Conservation (phyloP, 2,797 vertebrate genomes). For the Perodicticus potto region DNA sequence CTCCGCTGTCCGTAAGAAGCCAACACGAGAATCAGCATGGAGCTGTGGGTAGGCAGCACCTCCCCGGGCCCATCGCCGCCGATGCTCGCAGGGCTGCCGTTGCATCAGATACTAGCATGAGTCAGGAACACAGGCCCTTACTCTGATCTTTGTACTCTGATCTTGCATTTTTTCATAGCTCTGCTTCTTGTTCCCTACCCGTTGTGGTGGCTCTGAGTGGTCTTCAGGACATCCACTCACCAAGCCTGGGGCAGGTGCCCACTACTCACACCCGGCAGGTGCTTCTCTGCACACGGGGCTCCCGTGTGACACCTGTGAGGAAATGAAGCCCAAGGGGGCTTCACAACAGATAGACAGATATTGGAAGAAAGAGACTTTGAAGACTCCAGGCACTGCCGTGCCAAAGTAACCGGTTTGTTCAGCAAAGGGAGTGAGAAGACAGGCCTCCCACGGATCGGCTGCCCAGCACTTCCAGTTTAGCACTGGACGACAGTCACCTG, state of each 20-base stretch:
- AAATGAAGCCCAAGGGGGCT: rapidly evolving
- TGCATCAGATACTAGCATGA: rapidly evolving
- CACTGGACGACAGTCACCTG: rapidly evolving
- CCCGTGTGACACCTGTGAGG: not conserved
- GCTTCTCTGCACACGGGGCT: not conserved
- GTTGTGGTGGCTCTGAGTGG: not conserved
- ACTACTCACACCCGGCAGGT: rapidly evolving
- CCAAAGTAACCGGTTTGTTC: not conserved
- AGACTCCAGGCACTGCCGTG: not conserved
- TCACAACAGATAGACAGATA: not conserved
- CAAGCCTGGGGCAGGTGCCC: not conserved
- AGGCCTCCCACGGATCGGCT: not conserved
- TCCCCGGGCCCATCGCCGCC: rapidly evolving
- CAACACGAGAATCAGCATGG: rapidly evolving
- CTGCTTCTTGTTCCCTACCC: not conserved
- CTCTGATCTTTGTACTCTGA: slow-evolving; percentile 22
- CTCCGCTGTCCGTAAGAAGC: not conserved
- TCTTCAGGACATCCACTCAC: no score
- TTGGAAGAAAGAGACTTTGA: not conserved
- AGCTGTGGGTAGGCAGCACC: rapidly evolving
- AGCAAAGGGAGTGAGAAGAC: not conserved
- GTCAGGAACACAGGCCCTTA: not conserved
- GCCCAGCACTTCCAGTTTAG: rapidly evolving
- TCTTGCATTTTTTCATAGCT: not conserved
- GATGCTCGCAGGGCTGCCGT: not conserved